Evolutionary conservation across 2,888 invertebrate genomes (phyloP), one percentile per base, ranked within the genome.

Genomic region (Hirtodrosophila duncani): DNA sequence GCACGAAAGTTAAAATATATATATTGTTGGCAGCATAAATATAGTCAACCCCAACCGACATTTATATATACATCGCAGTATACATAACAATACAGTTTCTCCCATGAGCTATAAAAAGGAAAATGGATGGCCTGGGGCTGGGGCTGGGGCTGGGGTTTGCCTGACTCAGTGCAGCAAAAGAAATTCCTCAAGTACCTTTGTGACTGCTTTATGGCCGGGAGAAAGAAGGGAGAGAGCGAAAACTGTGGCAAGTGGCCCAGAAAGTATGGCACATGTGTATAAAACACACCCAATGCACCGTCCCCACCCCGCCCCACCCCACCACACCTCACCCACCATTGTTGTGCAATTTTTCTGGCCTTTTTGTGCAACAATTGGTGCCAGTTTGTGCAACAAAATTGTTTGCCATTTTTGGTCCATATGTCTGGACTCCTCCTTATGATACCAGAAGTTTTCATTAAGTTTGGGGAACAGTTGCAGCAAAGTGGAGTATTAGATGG

Each of bases 101-200:
- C 63, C 50, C 60, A 58, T 43, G 27, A 30, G 38, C 38, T 27
- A 27, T 7, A 24, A n/a, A 6, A 6, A 37, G 11, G 21, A 20
- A 8, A 5, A n/a, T 14, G 13, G 5, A 8, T 18, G 7, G 16
- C 9, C 17, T 8, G 11, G 10, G 9, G 10, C 14, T 1, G 11
- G 6, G 27, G 23, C 5, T 30, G 39, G 13, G 17, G 21, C 7
- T 21, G 13, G 17, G 17, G 10, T 6, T 13, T 42, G 29, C 34
- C 48, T 55, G 57, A 63, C 64, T n/a, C n/a, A n/a, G n/a, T n/a
- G n/a, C 74, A 62, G 63, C 48, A 67, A 60, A 53, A 63, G 59
- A 58, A 71, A 77, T 71, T 63, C 56, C 55, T 46, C 50, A 57
- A 67, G 72, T 60, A 60, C 69, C 67, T 63, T 38, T 56, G 50